A percentile compares a stretch with the other conserved stretches of the same genome.
Conservation (phyloP, 2,113 vertebrate genomes). For the Xiphophorus maculatus region DNA sequence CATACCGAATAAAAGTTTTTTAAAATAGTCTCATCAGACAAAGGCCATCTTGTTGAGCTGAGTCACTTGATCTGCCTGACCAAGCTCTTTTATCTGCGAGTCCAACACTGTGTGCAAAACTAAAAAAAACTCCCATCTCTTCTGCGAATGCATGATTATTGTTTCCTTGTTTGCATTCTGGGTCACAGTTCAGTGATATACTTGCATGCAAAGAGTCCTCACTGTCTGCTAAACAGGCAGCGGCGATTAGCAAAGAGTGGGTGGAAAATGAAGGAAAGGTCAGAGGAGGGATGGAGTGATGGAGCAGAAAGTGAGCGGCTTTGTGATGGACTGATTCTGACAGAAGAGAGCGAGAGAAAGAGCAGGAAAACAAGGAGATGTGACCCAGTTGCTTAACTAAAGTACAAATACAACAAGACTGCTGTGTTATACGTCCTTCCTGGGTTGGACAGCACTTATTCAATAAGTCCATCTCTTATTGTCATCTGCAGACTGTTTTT, state of each 20-base stretch:
- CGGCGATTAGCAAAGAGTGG: not conserved
- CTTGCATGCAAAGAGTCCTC: not conserved
- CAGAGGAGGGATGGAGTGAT: not conserved
- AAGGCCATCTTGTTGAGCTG: conserved; percentile 58
- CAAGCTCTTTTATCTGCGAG: conserved; percentile 29
- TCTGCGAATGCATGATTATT: conserved; percentile 10
- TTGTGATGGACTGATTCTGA: conserved; percentile 43
- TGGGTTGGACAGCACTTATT: not conserved
- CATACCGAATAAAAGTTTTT: conserved; percentile 44
- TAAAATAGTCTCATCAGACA: conserved; percentile 57
- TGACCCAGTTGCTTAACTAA: conserved; percentile 56
- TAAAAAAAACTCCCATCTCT: not conserved
- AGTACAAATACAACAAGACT: conserved; percentile 28
- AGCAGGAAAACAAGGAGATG: conserved; percentile 15
- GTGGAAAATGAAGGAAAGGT: conserved; percentile 5
- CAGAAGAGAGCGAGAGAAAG: conserved; percentile 38
- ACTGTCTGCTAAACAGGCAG: not conserved
- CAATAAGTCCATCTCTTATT: not conserved
- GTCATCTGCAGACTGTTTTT: not conserved
- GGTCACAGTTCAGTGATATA: conserved; percentile 11
- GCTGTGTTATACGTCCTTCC: conserved; percentile 5
- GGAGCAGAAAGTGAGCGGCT: conserved; percentile 6
- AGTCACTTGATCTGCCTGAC: conserved; percentile 53
- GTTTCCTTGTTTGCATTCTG: conserved; percentile 20
- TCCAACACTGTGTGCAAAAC: not conserved